phyloP scores from a whole-genome alignment of 1,140 invertebrate species.

The Orchestia grillus region DNA sequence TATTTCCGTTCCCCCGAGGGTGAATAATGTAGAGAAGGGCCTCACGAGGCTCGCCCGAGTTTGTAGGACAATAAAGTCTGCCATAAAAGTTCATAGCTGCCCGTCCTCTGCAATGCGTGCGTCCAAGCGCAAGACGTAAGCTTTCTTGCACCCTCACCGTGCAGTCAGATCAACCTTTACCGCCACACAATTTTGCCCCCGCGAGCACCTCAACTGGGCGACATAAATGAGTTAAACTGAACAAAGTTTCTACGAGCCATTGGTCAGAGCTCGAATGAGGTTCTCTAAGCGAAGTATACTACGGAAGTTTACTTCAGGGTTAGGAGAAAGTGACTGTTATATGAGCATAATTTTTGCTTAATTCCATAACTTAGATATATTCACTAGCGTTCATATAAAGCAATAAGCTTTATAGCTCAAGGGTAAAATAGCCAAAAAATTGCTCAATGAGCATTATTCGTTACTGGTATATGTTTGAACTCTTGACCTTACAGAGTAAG shows the following conservation, averaged over 20 bases:
- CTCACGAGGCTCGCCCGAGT: neutral
- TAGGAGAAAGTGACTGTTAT: neutral
- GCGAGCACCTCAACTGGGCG: neutral
- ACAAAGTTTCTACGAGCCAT: neutral
- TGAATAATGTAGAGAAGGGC: neutral
- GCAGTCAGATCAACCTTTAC: neutral
- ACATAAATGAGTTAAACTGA: neutral
- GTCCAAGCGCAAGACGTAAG: neutral
- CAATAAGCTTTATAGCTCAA: too few species aligned
- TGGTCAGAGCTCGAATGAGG: too few species aligned
- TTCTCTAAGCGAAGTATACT: too few species aligned
- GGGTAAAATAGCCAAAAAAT: too few species aligned
- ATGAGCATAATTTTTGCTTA: neutral
- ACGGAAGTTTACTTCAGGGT: neutral
- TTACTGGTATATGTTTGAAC: too few species aligned
- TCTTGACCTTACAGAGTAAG: too few species aligned
- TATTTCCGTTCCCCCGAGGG: neutral
- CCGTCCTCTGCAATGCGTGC: neutral
- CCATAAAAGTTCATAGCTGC: conserved; percentile 2
- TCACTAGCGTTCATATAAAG: too few species aligned
- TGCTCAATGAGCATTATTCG: too few species aligned
- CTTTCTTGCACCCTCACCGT: neutral
- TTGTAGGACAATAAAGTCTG: neutral
- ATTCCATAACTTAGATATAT: too few species aligned
- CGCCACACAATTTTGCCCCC: neutral